A percentile compares a stretch with the other conserved stretches of the same genome.
Conservation (phyloP, 2,113 vertebrate species). For the Carassius auratus region DNA sequence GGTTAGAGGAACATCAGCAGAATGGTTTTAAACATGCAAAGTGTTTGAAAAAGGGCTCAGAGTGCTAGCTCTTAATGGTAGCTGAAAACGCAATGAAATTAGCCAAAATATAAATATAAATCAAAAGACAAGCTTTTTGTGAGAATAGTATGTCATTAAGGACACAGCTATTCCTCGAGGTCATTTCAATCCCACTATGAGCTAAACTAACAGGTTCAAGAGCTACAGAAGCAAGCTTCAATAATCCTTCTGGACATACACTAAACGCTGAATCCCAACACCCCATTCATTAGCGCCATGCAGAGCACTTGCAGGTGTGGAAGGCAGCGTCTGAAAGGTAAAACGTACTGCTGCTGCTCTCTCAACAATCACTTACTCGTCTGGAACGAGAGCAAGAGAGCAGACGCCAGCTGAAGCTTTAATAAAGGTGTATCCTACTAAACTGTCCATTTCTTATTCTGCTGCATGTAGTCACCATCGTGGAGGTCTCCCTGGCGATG, state of each 20-base stretch:
- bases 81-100: no score
- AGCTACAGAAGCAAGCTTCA: not conserved
- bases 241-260: not conserved
- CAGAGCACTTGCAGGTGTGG: conserved; percentile 8
- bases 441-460: conserved; percentile 34
- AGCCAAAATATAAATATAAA: no score
- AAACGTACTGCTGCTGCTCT: conserved; percentile 33
- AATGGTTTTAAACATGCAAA: not conserved
- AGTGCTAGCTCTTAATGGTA: not conserved
- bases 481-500: conserved; percentile 23
- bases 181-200: not conserved
- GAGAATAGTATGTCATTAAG: no score
- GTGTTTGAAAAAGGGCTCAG: not conserved
- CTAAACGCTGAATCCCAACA: not conserved
- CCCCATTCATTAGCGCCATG: conserved; percentile 19
- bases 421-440: conserved; percentile 37
- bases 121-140: no score
- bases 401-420: conserved; percentile 17
- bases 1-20: no score
- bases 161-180: no score
- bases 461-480: conserved; percentile 18
- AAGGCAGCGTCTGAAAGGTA: conserved; percentile 33
- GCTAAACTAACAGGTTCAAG: not conserved
- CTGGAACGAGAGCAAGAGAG: conserved; percentile 1
- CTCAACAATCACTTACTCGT: conserved; percentile 36